phyloP scores from a whole-genome alignment of 2,113 vertebrate genomes.

The Ciconia maguari region DNA sequence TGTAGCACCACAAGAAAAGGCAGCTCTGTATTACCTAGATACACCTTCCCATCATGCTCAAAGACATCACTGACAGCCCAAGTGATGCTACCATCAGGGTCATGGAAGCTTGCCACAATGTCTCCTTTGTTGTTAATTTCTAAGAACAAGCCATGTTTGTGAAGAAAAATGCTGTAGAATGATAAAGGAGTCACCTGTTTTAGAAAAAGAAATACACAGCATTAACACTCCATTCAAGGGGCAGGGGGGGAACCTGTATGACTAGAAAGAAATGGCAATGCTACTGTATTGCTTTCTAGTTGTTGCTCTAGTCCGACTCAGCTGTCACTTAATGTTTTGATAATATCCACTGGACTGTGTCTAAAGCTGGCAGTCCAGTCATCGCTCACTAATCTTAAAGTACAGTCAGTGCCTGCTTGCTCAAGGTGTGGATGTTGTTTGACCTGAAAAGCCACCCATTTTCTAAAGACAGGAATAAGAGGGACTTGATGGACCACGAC shows the following conservation, averaged over 20 bases:
- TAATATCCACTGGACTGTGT: neutral
- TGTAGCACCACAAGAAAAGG: conserved; percentile 68
- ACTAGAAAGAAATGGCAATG: neutral
- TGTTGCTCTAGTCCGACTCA: neutral
- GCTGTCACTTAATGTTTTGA: neutral
- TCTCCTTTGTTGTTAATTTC: conserved; percentile 49
- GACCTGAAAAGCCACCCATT: neutral
- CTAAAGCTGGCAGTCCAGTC: neutral
- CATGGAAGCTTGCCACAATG: conserved; percentile 49
- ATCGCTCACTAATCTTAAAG: neutral
- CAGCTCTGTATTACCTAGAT: conserved; percentile 70
- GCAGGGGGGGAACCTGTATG: too few relatives aligned
- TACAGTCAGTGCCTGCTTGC: neutral
- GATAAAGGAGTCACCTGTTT: conserved; percentile 60
- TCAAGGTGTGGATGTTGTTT: neutral
- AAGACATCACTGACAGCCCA: conserved; percentile 72
- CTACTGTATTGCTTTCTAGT: neutral
- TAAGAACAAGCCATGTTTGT: conserved; percentile 65
- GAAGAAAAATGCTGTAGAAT: conserved; percentile 63
- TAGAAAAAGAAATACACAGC: neutral
- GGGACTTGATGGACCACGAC: neutral
- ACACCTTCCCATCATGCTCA: conserved; percentile 61
- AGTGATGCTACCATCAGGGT: conserved; percentile 36
- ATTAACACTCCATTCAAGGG: neutral
- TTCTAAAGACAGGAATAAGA: neutral